Conservation (phyloP, 2,797 vertebrate species). For the Lepus townsendii region DNA sequence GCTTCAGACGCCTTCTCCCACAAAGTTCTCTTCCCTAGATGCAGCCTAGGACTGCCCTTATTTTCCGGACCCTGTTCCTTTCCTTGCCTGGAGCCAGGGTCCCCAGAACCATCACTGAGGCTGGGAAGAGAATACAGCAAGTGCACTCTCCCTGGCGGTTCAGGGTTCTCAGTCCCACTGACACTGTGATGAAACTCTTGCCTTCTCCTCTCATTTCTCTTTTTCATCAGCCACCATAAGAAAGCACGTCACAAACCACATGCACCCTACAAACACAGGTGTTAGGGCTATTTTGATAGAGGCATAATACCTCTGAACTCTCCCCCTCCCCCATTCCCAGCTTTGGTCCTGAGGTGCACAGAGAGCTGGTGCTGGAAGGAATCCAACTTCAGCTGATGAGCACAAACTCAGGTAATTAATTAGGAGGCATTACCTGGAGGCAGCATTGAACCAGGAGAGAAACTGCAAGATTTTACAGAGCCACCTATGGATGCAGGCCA, state of each 20-base stretch:
- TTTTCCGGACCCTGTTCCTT: background rate
- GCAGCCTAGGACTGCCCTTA: background rate
- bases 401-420: background rate
- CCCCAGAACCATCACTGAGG: background rate
- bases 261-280: background rate
- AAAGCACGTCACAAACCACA: background rate
- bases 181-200: background rate
- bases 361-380: background rate
- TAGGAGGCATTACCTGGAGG: background rate
- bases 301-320: background rate
- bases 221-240: background rate
- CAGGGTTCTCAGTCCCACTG: background rate
- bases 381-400: background rate
- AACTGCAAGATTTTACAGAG: background rate
- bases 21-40: background rate
- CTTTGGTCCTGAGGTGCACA: background rate
- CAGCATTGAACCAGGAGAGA: background rate
- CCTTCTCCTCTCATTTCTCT: background rate
- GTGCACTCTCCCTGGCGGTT: background rate
- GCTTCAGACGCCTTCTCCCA: background rate
- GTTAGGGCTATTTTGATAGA: background rate
- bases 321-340: background rate
- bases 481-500: background rate
- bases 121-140: background rate
- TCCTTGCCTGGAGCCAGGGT: background rate